Evolutionary conservation across 2,113 vertebrate species (phyloP).

Genomic region (Dromas ardeola): DNA sequence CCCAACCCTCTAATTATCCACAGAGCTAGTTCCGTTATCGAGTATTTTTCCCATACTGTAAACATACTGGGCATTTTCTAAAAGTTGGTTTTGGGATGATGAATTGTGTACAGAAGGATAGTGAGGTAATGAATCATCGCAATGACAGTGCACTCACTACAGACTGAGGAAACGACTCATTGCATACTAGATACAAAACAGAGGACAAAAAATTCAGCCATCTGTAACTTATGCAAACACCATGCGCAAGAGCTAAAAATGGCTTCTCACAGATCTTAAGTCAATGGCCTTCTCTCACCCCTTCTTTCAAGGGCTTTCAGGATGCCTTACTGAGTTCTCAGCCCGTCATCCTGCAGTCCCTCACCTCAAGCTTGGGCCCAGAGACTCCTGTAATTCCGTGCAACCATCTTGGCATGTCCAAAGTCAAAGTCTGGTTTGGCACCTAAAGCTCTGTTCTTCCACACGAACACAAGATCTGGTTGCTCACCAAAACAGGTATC

Average conservation of each 20-base stretch:
- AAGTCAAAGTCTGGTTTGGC: neutral
- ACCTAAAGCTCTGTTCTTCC: neutral
- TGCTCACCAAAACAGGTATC: accelerated
- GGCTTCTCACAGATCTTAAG: neutral
- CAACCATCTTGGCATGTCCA: neutral
- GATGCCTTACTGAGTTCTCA: neutral
- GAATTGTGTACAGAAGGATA: neutral
- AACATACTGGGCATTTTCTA: neutral
- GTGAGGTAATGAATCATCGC: neutral
- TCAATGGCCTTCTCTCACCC: neutral
- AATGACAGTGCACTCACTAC: neutral
- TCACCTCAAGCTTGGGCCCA: neutral
- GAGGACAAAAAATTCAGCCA: neutral
- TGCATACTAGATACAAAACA: neutral
- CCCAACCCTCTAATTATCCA: neutral
- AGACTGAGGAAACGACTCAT: neutral
- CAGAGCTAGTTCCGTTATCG: neutral
- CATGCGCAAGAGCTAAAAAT: neutral
- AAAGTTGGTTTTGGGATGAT: neutral
- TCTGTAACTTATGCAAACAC: neutral
- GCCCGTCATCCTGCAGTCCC: neutral
- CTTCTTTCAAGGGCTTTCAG: neutral
- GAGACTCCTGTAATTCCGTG: neutral
- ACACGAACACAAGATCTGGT: neutral
- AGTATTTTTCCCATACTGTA: neutral